Evolutionary conservation across 92 coral and sea anemone species (phyloP).

Genomic region (Parazoanthus darwini): DNA sequence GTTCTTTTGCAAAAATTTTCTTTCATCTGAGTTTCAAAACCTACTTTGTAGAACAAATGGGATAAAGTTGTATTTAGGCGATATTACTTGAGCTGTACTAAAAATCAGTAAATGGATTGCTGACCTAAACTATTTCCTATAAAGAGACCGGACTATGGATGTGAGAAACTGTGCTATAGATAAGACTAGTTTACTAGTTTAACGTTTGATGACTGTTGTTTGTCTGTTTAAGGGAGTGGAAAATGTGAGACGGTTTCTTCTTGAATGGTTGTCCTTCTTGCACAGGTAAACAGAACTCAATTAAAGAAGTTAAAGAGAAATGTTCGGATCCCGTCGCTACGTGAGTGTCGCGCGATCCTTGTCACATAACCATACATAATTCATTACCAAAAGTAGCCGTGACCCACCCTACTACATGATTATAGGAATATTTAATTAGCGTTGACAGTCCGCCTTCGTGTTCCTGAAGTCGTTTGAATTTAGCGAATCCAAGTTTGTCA

Average conservation of each 20-base stretch:
- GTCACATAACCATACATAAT: too few species aligned
- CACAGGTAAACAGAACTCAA: conserved; percentile 66
- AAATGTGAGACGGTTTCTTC: conserved; percentile 86
- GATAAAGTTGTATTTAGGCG: neutral
- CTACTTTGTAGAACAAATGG: neutral
- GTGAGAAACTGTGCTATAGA: too few species aligned
- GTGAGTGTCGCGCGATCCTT: neutral
- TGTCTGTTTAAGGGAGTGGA: conserved; percentile 82
- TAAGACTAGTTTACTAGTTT: neutral
- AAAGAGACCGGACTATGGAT: neutral
- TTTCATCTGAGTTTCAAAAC: too few species aligned
- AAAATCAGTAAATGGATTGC: neutral
- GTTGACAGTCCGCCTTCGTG: too few species aligned
- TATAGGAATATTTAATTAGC: too few species aligned
- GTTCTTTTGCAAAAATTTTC: too few species aligned
- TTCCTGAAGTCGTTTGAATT: too few species aligned
- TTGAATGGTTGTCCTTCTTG: conserved; percentile 94
- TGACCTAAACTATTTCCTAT: neutral
- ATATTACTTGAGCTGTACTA: neutral
- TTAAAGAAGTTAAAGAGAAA: neutral
- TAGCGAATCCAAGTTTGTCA: too few species aligned
- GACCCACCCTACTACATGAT: too few species aligned
- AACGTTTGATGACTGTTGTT: neutral
- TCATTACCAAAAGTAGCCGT: too few species aligned
- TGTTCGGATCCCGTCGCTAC: neutral